Evolutionary conservation across 2,797 vertebrate genomes (phyloP).

Genomic region (Melanotaenia nigrans): DNA sequence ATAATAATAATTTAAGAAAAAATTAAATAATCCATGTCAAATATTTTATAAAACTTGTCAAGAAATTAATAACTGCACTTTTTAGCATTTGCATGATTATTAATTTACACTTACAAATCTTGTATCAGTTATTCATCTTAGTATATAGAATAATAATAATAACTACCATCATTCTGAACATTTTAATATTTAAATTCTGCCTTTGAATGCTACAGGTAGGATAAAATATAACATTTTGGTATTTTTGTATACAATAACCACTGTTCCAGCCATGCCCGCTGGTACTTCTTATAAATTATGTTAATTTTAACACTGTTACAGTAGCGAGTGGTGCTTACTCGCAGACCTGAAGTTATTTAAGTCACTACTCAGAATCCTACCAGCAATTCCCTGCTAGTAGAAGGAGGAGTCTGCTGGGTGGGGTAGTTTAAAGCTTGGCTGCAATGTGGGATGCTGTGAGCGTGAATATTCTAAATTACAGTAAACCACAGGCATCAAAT

Average conservation of each 20-base stretch:
- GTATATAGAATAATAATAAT: not conserved
- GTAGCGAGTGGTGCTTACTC: conserved; percentile 3
- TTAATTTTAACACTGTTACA: not conserved
- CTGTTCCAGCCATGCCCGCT: not conserved
- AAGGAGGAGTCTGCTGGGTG: conserved; percentile 57
- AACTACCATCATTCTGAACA: not conserved
- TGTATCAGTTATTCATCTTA: not conserved
- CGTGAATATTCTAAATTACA: conserved; percentile 74
- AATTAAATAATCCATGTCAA: not conserved
- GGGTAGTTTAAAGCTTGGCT: conserved; percentile 64
- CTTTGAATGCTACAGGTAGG: not conserved
- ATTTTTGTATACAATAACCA: not conserved
- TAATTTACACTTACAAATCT: not conserved
- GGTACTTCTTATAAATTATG: not conserved
- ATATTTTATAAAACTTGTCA: not conserved
- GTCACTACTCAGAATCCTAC: not conserved
- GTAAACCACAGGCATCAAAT: conserved; percentile 57
- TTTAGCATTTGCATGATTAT: not conserved
- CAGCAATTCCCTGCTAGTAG: conserved; percentile 50
- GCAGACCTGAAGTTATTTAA: conserved; percentile 41
- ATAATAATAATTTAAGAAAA: too few relatives aligned
- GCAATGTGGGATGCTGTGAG: conserved; percentile 57
- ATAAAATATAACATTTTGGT: not conserved
- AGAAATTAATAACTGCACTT: not conserved
- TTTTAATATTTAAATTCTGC: not conserved